Conservation (phyloP, 1,140 invertebrate genomes). For the Aphis craccivora region DNA sequence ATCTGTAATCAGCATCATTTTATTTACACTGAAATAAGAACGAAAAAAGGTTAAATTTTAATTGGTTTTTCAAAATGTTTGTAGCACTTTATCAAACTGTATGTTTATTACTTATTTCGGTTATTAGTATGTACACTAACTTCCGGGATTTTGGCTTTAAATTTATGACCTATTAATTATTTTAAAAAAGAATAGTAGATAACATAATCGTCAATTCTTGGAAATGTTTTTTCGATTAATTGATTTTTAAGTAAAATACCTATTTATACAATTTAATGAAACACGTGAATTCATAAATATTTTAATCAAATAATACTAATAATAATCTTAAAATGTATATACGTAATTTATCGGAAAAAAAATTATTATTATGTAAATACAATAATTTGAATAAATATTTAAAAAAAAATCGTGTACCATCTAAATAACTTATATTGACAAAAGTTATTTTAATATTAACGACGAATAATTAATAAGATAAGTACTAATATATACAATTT, state of each 20-base stretch:
- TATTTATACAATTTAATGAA: background rate
- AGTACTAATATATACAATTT: no score
- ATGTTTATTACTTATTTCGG: no score
- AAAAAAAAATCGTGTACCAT: no score
- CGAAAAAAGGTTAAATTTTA: background rate
- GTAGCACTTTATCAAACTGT: background rate
- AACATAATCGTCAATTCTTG: background rate
- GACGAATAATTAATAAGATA: no score
- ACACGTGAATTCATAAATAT: background rate
- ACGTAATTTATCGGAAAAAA: background rate
- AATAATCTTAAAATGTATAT: background rate
- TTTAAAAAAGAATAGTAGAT: background rate
- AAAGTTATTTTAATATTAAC: no score
- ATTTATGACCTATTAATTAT: background rate
- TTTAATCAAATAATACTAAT: background rate
- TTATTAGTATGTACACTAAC: background rate
- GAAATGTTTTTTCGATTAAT: background rate
- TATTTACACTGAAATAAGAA: no score
- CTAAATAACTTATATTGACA: no score
- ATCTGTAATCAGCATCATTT: background rate
- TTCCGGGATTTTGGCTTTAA: background rate
- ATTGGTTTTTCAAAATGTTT: background rate
- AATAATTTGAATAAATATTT: no score
- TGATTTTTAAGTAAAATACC: background rate
- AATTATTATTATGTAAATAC: background rate